A percentile compares a stretch with the other conserved stretches of the same genome.
phyloP scores from a whole-genome alignment of 2,888 invertebrate species.

The Dryadula phaetusa region DNA sequence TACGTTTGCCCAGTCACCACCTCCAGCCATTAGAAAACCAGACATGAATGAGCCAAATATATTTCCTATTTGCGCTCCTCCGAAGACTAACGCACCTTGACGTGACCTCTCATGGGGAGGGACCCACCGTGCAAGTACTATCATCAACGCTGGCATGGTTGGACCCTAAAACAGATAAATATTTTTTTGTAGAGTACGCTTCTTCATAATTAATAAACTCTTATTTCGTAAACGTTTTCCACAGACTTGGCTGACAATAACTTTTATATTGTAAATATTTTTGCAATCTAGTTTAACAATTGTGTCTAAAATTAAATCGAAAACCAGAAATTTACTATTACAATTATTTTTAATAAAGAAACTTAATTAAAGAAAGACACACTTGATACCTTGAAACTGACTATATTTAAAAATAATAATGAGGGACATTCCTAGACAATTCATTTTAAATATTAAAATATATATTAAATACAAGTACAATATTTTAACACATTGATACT shows the following conservation, averaged over 20 bases:
- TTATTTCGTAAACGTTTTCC: too few species aligned
- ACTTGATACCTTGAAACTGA: too few species aligned
- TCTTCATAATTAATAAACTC: too few species aligned
- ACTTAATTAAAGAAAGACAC: too few species aligned
- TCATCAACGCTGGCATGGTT: slow-evolving; percentile 88
- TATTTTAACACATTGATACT: not conserved
- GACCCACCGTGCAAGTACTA: slow-evolving; percentile 85
- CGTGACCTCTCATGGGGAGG: slow-evolving; percentile 85
- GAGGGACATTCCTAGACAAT: too few species aligned
- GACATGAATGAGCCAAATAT: slow-evolving; percentile 84
- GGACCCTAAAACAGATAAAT: slow-evolving; percentile 83
- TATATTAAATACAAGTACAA: too few species aligned
- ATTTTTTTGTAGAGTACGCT: not conserved
- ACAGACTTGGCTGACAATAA: too few species aligned
- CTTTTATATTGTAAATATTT: too few species aligned
- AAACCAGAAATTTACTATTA: too few species aligned
- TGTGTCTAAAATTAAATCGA: not conserved
- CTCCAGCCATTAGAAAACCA: slow-evolving; percentile 79
- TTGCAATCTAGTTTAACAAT: not conserved
- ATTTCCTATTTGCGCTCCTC: slow-evolving; percentile 85
- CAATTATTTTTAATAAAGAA: too few species aligned
- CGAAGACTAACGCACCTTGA: slow-evolving; percentile 85
- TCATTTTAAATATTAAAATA: too few species aligned
- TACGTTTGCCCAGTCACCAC: slow-evolving; percentile 83
- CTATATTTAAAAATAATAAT: too few species aligned